These are phyloP conservation scores for Lucilia sericata DNA, from an alignment of 1,140 invertebrate genomes.

Conservation along the genomic window DNA sequence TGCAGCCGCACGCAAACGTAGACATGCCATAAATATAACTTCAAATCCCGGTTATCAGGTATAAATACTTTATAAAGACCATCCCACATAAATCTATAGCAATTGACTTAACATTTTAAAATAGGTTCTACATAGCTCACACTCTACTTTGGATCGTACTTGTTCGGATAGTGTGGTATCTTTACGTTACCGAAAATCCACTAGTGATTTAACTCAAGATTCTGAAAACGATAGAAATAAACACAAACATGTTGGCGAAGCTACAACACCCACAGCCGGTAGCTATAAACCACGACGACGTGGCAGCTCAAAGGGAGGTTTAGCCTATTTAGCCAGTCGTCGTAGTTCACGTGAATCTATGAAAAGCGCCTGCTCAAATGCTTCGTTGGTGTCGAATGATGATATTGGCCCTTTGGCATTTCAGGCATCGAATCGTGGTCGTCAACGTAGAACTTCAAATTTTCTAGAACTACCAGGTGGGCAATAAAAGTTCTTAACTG, in stretches of 20 bases:
- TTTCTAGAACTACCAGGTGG: conserved; percentile 87
- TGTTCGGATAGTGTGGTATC: conserved; percentile 66
- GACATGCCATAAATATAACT: conserved; percentile 67
- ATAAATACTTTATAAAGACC: not conserved
- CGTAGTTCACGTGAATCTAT: conserved; percentile 77
- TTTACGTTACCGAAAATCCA: conserved; percentile 75
- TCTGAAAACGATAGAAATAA: conserved; percentile 52
- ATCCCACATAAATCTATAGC: not conserved
- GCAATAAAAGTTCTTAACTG: not conserved
- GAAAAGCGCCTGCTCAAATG: conserved; percentile 76
- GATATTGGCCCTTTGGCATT: conserved; percentile 81
- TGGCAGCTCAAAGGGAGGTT: conserved; percentile 71
- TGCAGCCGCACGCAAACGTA: conserved; percentile 51
- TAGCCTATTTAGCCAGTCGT: conserved; percentile 81
- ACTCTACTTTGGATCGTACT: conserved; percentile 66
- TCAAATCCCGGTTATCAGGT: conserved; percentile 66
- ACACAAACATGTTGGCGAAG: conserved; percentile 20
- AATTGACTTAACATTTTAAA: not conserved
- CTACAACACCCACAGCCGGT: conserved; percentile 30
- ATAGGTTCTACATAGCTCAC: conserved; percentile 65
- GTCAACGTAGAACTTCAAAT: conserved; percentile 84
- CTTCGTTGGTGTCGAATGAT: conserved; percentile 74
- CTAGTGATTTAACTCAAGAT: conserved; percentile 78
- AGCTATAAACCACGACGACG: conserved; percentile 60
- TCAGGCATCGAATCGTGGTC: conserved; percentile 77